phyloP scores from a whole-genome alignment of 1,140 invertebrate species.

The Sesamia nonagrioides region DNA sequence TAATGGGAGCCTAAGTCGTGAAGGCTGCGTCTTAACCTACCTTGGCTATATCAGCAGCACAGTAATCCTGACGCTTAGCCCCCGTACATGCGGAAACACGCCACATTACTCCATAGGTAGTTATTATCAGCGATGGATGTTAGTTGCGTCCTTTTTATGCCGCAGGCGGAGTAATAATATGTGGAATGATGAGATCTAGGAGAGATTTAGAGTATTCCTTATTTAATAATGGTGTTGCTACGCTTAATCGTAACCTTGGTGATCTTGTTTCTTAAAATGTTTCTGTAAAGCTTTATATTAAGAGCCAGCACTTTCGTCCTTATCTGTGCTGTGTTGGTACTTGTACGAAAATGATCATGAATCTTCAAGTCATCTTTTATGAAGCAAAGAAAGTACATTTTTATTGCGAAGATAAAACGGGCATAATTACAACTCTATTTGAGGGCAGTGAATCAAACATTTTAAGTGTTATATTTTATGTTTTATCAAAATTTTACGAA shows the following conservation, averaged over 20 bases:
- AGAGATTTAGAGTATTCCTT: background rate
- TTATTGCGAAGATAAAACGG: conserved; percentile 41
- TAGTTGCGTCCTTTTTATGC: conserved; percentile 16
- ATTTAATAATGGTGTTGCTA: background rate
- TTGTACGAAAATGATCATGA: background rate
- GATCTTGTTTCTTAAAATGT: too few relatives aligned
- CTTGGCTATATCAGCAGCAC: conserved; percentile 7
- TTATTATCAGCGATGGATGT: conserved; percentile 23
- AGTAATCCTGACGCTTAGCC: conserved; percentile 28
- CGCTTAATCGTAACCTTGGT: too few relatives aligned
- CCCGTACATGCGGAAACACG: background rate
- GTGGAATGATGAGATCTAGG: background rate
- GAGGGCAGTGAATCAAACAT: conserved; percentile 44
- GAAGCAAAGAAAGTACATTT: conserved; percentile 42
- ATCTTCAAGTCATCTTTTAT: conserved; percentile 26
- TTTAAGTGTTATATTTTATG: conserved; percentile 47
- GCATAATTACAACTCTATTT: conserved; percentile 46
- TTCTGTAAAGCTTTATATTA: background rate
- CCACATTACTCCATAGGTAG: background rate
- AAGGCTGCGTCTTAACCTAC: conserved; percentile 11
- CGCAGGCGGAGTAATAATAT: background rate
- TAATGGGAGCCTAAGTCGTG: background rate
- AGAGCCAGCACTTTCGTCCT: background rate
- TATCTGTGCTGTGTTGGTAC: background rate
- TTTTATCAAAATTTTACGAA: conserved; percentile 49